Percentiles rank a stretch among this genome's conserved stretches.
These are phyloP conservation scores for Xiphorhynchus elegans DNA, from an alignment of 2,113 vertebrate genomes.

Conservation along the genomic window DNA sequence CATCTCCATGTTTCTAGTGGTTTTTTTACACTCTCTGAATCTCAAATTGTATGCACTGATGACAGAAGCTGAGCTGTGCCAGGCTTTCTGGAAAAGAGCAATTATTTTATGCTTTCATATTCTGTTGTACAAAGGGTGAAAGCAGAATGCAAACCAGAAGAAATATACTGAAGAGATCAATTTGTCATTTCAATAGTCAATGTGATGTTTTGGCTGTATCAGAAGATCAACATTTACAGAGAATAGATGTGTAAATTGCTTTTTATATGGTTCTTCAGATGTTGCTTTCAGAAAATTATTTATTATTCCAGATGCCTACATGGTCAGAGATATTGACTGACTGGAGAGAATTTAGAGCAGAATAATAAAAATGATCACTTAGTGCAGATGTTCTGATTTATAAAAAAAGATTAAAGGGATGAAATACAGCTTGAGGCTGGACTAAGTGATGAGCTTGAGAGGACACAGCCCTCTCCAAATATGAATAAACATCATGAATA, in stretches of 20 bases:
- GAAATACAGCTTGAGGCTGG: background rate
- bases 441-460: background rate
- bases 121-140: background rate
- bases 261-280: background rate
- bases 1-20: background rate
- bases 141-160: background rate
- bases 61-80: background rate
- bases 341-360: background rate
- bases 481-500: background rate
- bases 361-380: background rate
- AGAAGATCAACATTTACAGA: constrained; percentile 30
- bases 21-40: background rate
- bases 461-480: background rate
- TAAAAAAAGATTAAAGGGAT: background rate
- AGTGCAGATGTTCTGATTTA: background rate
- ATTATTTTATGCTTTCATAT: background rate
- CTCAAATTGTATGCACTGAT: background rate
- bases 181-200: background rate
- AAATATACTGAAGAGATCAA: background rate
- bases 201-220: background rate
- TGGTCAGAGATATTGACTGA: constrained; percentile 1
- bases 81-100: constrained; percentile 2
- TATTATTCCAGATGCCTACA: background rate
- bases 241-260: background rate
- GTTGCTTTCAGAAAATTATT: background rate